Base-by-base conservation (phyloP, 2,888 invertebrate genomes). In the Eilema sororculum region DNA sequence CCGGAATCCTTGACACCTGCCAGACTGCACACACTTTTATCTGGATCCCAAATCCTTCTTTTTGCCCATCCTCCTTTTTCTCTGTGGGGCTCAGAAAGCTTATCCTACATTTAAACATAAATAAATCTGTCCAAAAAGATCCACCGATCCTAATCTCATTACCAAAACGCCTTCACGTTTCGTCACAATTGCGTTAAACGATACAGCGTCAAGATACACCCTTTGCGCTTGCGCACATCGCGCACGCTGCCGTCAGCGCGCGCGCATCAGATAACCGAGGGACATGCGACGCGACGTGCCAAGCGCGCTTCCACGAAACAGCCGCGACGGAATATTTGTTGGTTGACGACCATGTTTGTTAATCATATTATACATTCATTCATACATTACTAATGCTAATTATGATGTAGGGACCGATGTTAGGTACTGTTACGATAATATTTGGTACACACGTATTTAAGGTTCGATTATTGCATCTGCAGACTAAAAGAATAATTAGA, bases 231-330 rank as follows among this genome's bases (percentile, higher is more conserved):
- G 87, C 85, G 85, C 75, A 68, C 65, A 80, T 84, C 80, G 88
- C 87, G 78, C 87, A 87, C 88, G 90, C 90, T 89, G 82, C 84
- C 81, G 88, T 84, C 81, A 79, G 81, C 84, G 86, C 84, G 82
- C 79, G 77, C 81, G 80, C 86, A 91, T 91, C 91, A 83, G 91
- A 91, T 92, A 92, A 84, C 84, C 78, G 76, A 62, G 80, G 80
- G 81, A 86, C 87, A 86, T 79, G 83, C 75, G 77, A 71, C 69
- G 66, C 12, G 76, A 69, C 69, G 65, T 72, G 78, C 77, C 74
- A 73, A 72, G 80, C 73, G 62, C 74, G 80, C 69, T 87, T 87
- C 87, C 77, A 78, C 71, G 86, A 87, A 87, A 68, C 41, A 66
- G 72, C 75, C 79, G 65, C 82, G 79, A 80, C 78, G 80, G 80